Evolutionary conservation across 1,140 invertebrate genomes (phyloP), one percentile per base, ranked within the genome.

Genomic region (Trichomalopsis sarcophagae): DNA sequence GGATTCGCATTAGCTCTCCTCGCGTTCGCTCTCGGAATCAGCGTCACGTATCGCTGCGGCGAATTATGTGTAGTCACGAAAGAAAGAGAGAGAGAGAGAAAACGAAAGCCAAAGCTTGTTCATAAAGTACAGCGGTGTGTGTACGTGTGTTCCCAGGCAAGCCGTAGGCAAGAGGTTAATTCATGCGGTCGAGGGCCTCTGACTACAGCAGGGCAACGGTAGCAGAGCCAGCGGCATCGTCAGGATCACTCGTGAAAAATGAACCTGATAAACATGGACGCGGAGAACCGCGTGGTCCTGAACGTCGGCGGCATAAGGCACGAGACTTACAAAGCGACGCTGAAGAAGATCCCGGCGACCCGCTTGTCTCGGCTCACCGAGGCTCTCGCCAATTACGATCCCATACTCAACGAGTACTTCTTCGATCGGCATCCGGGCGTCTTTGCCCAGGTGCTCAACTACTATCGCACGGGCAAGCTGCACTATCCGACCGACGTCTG

Each of bases 401-500:
- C 98, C 17, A 96, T 99, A 88, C 94, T 99, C 87, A 99, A 99
- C 93, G 98, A 99, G 93, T 99, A 99, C 94, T 99, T 99, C 95
- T 99, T 99, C 93, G 98, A 99, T 94, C 94, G 98, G 87, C 98
- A 99, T 94, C 98, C 99, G 0, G 98, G 98, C 6, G 98, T 99
- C 86, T 99, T 99, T 93, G 98, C 98, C 75, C 98, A 97, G 94
- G 97, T 98, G 87, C 95, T 97, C 91, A 97, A 97, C 92, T 98
- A 97, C 92, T 98, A 97, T 94, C 96, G 98, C 89, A 99, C 98
- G 40, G 98, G 98, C 55, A 99, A 99, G 91, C 95, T 99, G 47
- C 98, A 99, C 93, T 99, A 99, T 94, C 98, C 99, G 9, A 99
- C 98, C 36, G 97, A 99, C 91, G 98, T 99, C 6, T 99, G 99